A percentile compares a stretch with the other conserved stretches of the same genome.
These are phyloP conservation scores for Criorhina ranunculi DNA, from an alignment of 2,888 invertebrate genomes.

Conservation along the genomic window DNA sequence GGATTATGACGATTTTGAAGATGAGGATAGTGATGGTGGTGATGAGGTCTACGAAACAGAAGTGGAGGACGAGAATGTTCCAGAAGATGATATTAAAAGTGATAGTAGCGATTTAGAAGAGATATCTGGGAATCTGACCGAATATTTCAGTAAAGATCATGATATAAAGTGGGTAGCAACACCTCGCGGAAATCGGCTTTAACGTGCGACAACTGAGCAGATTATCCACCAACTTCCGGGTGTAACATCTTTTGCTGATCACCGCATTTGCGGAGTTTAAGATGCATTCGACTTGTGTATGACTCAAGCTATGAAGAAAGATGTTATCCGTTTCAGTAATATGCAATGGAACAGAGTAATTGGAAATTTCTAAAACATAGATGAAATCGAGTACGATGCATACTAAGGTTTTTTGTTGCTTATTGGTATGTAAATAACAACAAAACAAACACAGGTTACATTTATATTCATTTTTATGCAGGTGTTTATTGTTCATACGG, in stretches of 20 bases:
- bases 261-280: too few relatives aligned
- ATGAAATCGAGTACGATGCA: slow-evolving; percentile 2
- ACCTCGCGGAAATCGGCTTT: not conserved
- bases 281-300: slow-evolving; percentile 6
- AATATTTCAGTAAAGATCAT: not conserved
- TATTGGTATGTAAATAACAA: slow-evolving; percentile 6
- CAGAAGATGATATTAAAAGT: too few relatives aligned
- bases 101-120: not conserved
- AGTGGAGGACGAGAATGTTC: not conserved
- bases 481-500: not conserved
- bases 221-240: slow-evolving; percentile 1
- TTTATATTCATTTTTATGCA: not conserved
- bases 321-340: slow-evolving; percentile 2
- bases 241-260: slow-evolving; percentile 3
- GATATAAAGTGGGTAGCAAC: not conserved
- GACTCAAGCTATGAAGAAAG: slow-evolving; percentile 8
- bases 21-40: too few relatives aligned
- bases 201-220: not conserved
- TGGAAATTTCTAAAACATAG: not conserved
- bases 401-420: slow-evolving; percentile 5
- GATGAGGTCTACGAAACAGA: not conserved
- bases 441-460: not conserved
- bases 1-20: not conserved
- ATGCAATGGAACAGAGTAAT: not conserved
- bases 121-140: not conserved